phyloP scores from a whole-genome alignment of 1,140 invertebrate species.

The Himalopsyche phryganea region DNA sequence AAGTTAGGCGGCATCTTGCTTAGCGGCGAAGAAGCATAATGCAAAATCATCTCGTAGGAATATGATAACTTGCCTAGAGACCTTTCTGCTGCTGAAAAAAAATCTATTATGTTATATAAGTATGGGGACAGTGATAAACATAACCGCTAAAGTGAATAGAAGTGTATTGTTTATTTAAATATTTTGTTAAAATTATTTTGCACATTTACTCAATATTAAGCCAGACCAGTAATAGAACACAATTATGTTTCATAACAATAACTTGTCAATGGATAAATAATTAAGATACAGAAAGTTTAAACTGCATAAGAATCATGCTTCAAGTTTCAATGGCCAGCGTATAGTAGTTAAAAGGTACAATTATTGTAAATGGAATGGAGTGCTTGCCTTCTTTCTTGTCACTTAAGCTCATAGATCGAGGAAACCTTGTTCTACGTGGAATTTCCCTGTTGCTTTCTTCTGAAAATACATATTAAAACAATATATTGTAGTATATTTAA shows the following conservation, averaged over 20 bases:
- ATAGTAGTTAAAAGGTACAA: too few species aligned
- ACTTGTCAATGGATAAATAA: not conserved
- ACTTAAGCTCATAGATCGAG: constrained; percentile 17
- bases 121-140: too few species aligned
- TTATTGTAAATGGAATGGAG: too few species aligned
- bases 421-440: constrained; percentile 21
- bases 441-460: constrained; percentile 25
- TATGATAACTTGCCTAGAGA: constrained; percentile 44
- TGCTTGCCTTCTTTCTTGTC: constrained; percentile 25
- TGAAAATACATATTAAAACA: constrained; percentile 2
- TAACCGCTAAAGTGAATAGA: too few species aligned
- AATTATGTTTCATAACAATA: not conserved
- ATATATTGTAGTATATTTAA: too few species aligned
- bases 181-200: too few species aligned
- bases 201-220: too few species aligned
- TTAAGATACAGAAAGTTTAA: not conserved
- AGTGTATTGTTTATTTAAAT: too few species aligned
- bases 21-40: constrained; percentile 50
- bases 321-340: too few species aligned
- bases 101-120: too few species aligned
- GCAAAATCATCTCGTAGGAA: constrained; percentile 50
- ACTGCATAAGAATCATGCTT: not conserved
- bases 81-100: constrained; percentile 26
- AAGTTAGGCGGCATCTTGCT: constrained; percentile 48
- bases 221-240: too few species aligned